Evolutionary conservation across 2,113 vertebrate species (phyloP), one percentile per base, ranked within the genome.

Genomic region (Pseudolaguvia tuberculata): DNA sequence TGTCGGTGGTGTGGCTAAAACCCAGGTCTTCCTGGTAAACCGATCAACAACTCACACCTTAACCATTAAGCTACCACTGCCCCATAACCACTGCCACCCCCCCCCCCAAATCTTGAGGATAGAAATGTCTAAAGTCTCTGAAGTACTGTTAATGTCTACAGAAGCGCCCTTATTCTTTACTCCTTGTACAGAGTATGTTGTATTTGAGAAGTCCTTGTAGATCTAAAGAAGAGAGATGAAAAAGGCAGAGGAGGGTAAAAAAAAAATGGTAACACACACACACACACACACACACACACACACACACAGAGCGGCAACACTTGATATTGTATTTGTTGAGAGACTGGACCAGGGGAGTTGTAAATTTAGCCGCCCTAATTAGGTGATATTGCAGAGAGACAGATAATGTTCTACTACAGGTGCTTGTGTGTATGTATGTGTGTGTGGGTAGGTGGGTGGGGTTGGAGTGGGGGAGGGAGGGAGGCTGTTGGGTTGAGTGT

Each of bases 281-380:
- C n/a, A n/a, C n/a, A n/a, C n/a, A n/a, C n/a, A n/a, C n/a, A n/a
- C n/a, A n/a, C n/a, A n/a, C n/a, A n/a, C n/a, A n/a, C n/a, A 47
- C 21, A 72, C 59, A 29, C 58, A 45, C n/a, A 58, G 2, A 17
- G 35, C 31, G 56, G 55, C 63, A 69, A 48, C 61, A 66, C 53
- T 63, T 72, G 62, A 68, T 17, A 21, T 59, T 80, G 73, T 59
- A 61, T 68, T 59, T 57, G 62, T 61, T 75, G 61, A 31, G 69
- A 10, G 67, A 53, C 50, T 6, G 25, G 47, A 50, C 35, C 47
- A 23, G 57, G 42, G 58, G 55, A 73, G 70, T 35, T 29, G 77
- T 79, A 83, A 77, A 83, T 75, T 81, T 81, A 83, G 79, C 75
- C 56, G 79, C 56, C 77, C 76, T 78, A 83, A 79, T 83, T 83